These are phyloP conservation scores for Lithophane ornitopus DNA, from an alignment of 2,888 invertebrate genomes.

Conservation along the genomic window DNA sequence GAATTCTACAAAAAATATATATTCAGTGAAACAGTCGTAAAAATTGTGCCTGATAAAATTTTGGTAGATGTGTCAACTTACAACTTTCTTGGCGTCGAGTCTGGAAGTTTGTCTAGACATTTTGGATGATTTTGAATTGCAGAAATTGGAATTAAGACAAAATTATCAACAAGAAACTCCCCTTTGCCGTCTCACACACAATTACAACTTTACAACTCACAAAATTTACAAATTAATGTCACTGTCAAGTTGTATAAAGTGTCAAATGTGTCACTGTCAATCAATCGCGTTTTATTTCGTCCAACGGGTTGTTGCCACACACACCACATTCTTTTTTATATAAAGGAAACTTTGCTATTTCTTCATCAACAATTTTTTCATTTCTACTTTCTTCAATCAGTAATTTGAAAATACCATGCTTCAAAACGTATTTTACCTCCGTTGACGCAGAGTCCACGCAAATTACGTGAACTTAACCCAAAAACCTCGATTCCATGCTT, in stretches of 20 bases:
- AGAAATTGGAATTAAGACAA: neutral
- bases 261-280: too few species aligned
- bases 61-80: constrained; percentile 79
- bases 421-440: neutral
- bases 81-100: constrained; percentile 95
- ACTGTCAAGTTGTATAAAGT: neutral
- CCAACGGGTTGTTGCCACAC: too few species aligned
- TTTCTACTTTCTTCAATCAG: too few species aligned
- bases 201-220: constrained; percentile 8
- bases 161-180: constrained; percentile 34
- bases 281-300: too few species aligned
- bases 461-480: neutral
- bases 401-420: too few species aligned
- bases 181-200: constrained; percentile 17
- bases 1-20: constrained; percentile 93
- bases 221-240: neutral
- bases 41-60: neutral
- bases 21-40: neutral
- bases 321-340: too few species aligned
- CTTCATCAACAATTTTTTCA: too few species aligned
- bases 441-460: neutral
- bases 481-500: constrained; percentile 44
- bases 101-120: constrained; percentile 94
- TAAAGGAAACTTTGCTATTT: too few species aligned
- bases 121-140: constrained; percentile 37